phyloP scores from a whole-genome alignment of 2,797 vertebrate species.

The Darevskia nairensis region DNA sequence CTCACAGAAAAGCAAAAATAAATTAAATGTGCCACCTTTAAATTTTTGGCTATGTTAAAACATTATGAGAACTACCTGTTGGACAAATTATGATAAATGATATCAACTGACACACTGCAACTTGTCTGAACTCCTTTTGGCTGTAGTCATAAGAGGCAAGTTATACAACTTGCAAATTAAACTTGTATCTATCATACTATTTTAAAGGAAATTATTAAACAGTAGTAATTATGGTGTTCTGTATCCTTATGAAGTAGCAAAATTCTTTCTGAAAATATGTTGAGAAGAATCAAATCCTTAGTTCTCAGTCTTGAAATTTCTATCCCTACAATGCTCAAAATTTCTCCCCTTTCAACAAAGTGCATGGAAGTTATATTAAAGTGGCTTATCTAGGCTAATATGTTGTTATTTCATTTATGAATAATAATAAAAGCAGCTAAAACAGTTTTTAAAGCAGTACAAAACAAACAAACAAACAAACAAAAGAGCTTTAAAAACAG shows the following conservation, averaged over 20 bases:
- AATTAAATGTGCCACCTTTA: slow-evolving; percentile 73
- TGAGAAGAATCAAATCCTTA: neutral
- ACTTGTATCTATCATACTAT: neutral
- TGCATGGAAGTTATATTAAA: neutral
- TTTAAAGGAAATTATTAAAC: neutral
- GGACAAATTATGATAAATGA: slow-evolving; percentile 17
- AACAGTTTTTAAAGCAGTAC: too few relatives aligned
- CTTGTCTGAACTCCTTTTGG: neutral
- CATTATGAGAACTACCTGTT: slow-evolving; percentile 18
- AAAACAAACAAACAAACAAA: too few relatives aligned
- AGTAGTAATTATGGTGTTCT: neutral
- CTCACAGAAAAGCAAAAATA: slow-evolving; percentile 72
- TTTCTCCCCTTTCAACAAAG: neutral
- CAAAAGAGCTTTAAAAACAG: too few relatives aligned
- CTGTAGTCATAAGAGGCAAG: neutral
- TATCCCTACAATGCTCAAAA: neutral
- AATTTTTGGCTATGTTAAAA: slow-evolving; percentile 7
- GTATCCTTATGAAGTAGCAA: neutral
- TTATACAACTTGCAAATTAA: neutral
- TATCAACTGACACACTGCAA: neutral
- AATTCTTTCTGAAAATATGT: neutral
- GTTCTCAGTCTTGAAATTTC: slow-evolving; percentile 1
- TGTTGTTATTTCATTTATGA: too few relatives aligned
- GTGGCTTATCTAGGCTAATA: neutral
- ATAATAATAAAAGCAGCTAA: too few relatives aligned